Conservation (phyloP, 2,797 vertebrate genomes). For the Pseudochirops corinnae region DNA sequence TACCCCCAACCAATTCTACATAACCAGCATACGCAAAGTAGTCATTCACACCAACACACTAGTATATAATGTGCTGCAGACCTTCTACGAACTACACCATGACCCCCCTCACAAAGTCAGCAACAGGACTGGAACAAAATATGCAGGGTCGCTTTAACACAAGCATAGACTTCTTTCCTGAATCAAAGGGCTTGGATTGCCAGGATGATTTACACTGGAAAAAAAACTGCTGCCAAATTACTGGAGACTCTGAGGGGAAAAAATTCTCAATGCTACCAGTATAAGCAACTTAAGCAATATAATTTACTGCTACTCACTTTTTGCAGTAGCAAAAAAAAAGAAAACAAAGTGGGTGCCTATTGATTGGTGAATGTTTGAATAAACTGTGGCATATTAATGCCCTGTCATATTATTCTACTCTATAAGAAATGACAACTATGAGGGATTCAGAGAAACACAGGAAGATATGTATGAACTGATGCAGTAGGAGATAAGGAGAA, state of each 20-base stretch:
- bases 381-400: neutral
- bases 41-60: neutral
- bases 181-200: neutral
- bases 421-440: neutral
- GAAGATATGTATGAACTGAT: neutral
- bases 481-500: neutral
- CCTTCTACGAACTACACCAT: neutral
- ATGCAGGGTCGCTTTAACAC: neutral
- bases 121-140: neutral
- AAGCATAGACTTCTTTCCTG: neutral
- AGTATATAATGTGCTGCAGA: neutral
- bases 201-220: neutral
- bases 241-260: neutral
- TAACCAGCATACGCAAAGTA: neutral
- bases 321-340: neutral
- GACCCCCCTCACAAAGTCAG: neutral
- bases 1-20: neutral
- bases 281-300: neutral
- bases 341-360: neutral
- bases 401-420: neutral
- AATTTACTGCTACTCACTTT: neutral
- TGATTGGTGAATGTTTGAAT: neutral
- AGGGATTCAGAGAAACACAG: neutral
- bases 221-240: neutral
- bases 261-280: slow-evolving; percentile 1